Evolutionary conservation across 2,888 invertebrate genomes (phyloP), one percentile per base, ranked within the genome.

Genomic region (Arrhopalites spinosus): DNA sequence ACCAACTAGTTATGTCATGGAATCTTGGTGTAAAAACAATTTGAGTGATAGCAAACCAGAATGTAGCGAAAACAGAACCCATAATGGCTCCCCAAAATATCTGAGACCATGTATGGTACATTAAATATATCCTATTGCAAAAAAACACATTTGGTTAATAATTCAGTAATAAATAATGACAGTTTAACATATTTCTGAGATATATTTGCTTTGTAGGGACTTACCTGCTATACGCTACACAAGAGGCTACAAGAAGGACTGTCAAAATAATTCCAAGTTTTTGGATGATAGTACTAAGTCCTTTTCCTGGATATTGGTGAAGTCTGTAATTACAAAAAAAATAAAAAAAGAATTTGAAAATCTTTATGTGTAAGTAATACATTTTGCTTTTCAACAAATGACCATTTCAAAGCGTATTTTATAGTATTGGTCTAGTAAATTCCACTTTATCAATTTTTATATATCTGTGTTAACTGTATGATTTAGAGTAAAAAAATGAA

Each of bases 1-100:
- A 95, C 95, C 94, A 91, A 81, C 93, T 90, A 27, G 93, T 93
- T 83, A 96, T 88, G 83, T 91, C 89, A 67, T 95, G 95, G 86
- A 95, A 96, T 80, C 92, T 86, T 70, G 94, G 94, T 75, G 95
- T 94, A 78, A 95, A 88, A 78, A 94, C 86, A 84, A 91, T 87
- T 84, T 94, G 93, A 53, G 93, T 93, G 73, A 93, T 84, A 78
- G 89, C 87, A 87, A 95, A 96, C 59, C 95, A 96, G 78, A 91
- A 81, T 73, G 90, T 89, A 78, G 93, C 95, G 85, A 92, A 89
- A 76, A 91, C 78, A 75, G 89, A 86, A 68, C 96, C 96, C 77
- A 93, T 87, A 43, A 93, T 78, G 36, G 90, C 89, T 74, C 96
- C 96, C 83, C 91, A 91, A 23, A 93, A 83, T 76, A 96, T 94